Conservation (phyloP, 2,797 vertebrate genomes). For the Chelonia mydas region DNA sequence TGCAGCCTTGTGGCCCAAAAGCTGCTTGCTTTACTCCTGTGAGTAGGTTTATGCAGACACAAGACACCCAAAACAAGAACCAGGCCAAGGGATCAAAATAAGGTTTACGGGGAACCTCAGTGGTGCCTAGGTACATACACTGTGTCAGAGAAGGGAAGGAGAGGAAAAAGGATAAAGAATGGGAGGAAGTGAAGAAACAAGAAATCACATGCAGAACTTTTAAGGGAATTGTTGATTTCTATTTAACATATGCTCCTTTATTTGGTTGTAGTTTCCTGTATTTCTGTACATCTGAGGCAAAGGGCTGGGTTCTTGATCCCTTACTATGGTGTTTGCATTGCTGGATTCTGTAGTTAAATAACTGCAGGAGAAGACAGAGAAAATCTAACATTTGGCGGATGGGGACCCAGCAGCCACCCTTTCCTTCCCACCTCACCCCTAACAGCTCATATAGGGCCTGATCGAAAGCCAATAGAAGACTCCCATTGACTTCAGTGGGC, state of each 20-base stretch:
- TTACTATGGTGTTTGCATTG: not conserved
- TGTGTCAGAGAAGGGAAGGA: not conserved
- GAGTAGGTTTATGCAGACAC: not conserved
- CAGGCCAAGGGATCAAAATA: not conserved
- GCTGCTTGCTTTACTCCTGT: not conserved
- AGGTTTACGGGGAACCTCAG: not conserved
- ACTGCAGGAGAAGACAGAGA: not conserved
- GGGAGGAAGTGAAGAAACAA: not conserved
- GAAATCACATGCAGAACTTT: not conserved
- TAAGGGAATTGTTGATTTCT: not conserved
- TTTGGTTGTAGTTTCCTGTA: not conserved
- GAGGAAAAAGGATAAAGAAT: not conserved
- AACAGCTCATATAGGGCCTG: not conserved
- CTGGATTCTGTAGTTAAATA: not conserved
- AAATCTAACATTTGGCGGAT: not conserved
- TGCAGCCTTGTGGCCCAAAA: not conserved
- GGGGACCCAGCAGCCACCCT: not conserved
- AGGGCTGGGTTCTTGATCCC: not conserved
- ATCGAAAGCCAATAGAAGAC: not conserved
- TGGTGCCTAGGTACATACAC: not conserved
- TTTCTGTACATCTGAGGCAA: not conserved
- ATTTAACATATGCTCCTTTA: fast-evolving
- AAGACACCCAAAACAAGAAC: not conserved
- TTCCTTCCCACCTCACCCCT: not conserved
- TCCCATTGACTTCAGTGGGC: not conserved